Evolutionary conservation across 2,797 vertebrate species (phyloP), one percentile per base, ranked within the genome.

Genomic region (Pangasius macronema): DNA sequence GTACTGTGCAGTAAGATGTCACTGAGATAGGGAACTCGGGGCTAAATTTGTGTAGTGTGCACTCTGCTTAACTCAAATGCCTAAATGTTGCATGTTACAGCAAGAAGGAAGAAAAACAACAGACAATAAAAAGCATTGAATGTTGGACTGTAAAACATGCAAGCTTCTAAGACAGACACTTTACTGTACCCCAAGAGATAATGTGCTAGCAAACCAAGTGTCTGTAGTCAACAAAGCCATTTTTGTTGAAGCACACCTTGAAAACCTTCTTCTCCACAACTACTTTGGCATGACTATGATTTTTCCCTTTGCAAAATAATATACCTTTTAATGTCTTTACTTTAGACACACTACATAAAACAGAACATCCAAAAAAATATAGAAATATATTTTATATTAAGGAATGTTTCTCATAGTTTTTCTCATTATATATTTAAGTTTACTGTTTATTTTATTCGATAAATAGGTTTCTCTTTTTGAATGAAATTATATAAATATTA

Each of bases 401-500:
- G 92, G 91, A 94, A 95, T 93, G 92, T 91, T 93, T 92, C 87
- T 84, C 49, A 67, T 80, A 55, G 49, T 70, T 70, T 46, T 46
- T 46, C 46, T 46, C 46, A 72, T 85, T 68, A 82, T 76, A 79
- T 79, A 68, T 24, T 80, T 84, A 77, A 18, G 30, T 72, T 30
- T 51, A 51, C 33, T 84, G 30, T 79, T 83, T 77, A 46, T 39
- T 81, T 75, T 20, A 65, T 82, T 67, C 53, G 83, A 83, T 88
- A 86, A 86, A 88, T 88, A 88, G 9, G 92, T 92, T 85, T 90
- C 70, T 84, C 89, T 92, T 93, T 82, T 85, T 91, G 91, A 92
- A 86, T 86, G 36, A 76, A 87, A 95, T 86, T 30, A 95, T 94
- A 95, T 90, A 93, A 94, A 91, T 86, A 90, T 94, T 67, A 92